Evolutionary conservation across 2,113 vertebrate species (phyloP).

Genomic region (Aythya baeri): DNA sequence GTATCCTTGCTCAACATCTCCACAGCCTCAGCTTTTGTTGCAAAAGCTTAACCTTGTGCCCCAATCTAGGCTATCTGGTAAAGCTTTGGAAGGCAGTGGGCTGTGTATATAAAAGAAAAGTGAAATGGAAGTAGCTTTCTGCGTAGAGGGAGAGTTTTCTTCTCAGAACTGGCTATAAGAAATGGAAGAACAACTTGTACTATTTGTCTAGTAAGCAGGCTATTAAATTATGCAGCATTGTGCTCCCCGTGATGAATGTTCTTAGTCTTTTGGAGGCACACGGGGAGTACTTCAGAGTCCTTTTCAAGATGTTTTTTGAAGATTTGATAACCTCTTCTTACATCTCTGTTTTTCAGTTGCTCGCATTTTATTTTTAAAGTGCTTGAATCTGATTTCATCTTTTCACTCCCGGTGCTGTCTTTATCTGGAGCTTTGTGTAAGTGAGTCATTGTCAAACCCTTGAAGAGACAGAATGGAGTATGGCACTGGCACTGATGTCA

Average conservation of each 20-base stretch:
- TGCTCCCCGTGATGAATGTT: neutral
- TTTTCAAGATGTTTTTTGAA: neutral
- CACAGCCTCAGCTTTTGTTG: neutral
- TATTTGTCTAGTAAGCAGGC: neutral
- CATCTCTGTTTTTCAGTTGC: neutral
- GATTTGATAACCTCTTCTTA: neutral
- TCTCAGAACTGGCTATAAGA: neutral
- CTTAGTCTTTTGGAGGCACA: neutral
- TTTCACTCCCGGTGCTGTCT: neutral
- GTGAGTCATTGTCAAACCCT: neutral
- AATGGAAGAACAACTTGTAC: neutral
- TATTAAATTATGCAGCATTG: neutral
- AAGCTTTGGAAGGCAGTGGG: neutral
- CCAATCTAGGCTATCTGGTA: fast-evolving
- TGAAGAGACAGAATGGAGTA: neutral
- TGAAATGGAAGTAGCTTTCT: neutral
- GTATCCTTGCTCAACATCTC: too few species aligned
- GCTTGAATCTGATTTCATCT: neutral
- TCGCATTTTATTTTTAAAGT: neutral
- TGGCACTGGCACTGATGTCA: neutral
- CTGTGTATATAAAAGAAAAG: neutral
- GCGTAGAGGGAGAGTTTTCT: neutral
- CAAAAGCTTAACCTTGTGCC: neutral
- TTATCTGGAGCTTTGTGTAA: neutral
- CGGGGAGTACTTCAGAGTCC: neutral